Conservation (phyloP, 2,888 invertebrate genomes). For the Synergus itoensis region DNA sequence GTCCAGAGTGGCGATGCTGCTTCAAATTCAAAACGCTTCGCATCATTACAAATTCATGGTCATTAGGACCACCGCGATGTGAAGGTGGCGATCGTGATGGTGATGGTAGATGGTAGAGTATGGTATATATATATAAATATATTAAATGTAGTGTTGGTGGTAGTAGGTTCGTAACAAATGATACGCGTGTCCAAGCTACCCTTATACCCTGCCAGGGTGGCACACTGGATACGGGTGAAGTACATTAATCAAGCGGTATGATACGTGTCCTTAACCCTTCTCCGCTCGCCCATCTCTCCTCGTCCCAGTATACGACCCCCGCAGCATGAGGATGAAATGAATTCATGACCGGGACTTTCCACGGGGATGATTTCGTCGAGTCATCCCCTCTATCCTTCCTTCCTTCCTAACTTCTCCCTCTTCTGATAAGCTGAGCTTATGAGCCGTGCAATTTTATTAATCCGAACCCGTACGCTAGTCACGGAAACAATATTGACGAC, state of each 20-base stretch:
- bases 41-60: constrained; percentile 60
- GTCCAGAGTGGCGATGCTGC: constrained; percentile 11
- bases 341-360: constrained; percentile 62
- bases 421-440: constrained; percentile 60
- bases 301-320: constrained; percentile 41
- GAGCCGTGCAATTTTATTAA: constrained; percentile 64
- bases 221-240: constrained; percentile 60
- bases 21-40: constrained; percentile 51
- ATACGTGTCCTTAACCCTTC: constrained; percentile 71
- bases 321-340: constrained; percentile 58
- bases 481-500: constrained; percentile 57
- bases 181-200: constrained; percentile 62
- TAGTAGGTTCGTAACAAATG: constrained; percentile 60
- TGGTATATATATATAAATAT: background rate
- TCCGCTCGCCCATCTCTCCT: constrained; percentile 43
- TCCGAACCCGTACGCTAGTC: constrained; percentile 52
- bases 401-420: constrained; percentile 37
- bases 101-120: constrained; percentile 6
- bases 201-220: constrained; percentile 49
- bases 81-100: constrained; percentile 28
- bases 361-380: constrained; percentile 61
- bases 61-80: constrained; percentile 48
- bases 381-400: constrained; percentile 57
- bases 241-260: constrained; percentile 70
- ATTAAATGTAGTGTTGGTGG: constrained; percentile 40